These are phyloP conservation scores for Junco hyemalis DNA, from an alignment of 2,113 vertebrate species.

Conservation along the genomic window DNA sequence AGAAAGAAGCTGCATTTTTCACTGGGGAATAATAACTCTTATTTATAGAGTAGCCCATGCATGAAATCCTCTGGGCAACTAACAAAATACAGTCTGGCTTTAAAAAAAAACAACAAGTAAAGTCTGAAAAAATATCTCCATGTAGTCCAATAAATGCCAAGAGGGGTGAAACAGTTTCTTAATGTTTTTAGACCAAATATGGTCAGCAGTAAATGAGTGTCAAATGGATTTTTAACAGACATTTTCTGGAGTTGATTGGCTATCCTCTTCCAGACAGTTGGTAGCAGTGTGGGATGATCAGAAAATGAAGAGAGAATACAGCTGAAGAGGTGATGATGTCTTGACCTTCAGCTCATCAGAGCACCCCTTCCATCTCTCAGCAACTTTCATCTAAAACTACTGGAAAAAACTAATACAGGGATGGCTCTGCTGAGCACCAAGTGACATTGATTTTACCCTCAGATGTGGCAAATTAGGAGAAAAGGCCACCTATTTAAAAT, in stretches of 20 bases:
- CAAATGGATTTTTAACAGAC: constrained; percentile 34
- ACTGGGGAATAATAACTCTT: constrained; percentile 29
- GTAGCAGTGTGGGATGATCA: constrained; percentile 19
- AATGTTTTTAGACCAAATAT: constrained; percentile 17
- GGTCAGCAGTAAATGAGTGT: constrained; percentile 11
- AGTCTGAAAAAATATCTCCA: not conserved
- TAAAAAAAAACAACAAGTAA: not conserved
- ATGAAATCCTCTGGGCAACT: constrained; percentile 37
- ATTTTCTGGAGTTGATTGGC: not conserved
- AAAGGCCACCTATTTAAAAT: not conserved
- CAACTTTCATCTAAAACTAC: constrained; percentile 30
- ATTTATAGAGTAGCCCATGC: constrained; percentile 43
- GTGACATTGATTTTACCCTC: not conserved
- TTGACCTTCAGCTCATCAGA: constrained; percentile 19
- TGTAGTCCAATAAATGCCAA: constrained; percentile 34
- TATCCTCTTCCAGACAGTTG: not conserved
- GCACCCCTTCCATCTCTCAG: not conserved
- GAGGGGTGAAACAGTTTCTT: constrained; percentile 19
- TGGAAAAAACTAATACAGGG: not conserved
- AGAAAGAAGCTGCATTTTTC: constrained; percentile 18
- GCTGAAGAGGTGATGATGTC: not conserved
- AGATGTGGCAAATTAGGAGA: not conserved
- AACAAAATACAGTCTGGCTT: constrained; percentile 2
- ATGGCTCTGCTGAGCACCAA: not conserved
- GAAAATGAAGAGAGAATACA: not conserved